These are phyloP conservation scores for Sminthopsis crassicaudata DNA, from an alignment of 2,113 vertebrate species.

Conservation along the genomic window DNA sequence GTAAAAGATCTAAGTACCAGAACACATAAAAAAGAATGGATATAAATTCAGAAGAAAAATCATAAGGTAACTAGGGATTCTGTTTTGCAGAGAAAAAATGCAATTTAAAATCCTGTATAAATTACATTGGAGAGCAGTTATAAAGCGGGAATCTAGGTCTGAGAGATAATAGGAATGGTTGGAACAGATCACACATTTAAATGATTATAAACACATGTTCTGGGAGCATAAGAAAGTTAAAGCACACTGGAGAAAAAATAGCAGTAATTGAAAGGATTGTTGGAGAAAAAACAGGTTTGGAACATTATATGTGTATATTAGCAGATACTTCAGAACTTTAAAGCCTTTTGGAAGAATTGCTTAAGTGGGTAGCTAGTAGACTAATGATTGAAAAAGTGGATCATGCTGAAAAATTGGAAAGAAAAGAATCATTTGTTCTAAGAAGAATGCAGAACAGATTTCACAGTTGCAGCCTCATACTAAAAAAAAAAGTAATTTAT, in stretches of 20 bases:
- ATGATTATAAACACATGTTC: slow-evolving; percentile 84
- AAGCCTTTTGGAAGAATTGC: slow-evolving; percentile 75
- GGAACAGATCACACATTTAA: slow-evolving; percentile 70
- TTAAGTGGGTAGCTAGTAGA: slow-evolving; percentile 73
- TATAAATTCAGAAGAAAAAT: slow-evolving; percentile 60
- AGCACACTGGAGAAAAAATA: slow-evolving; percentile 60
- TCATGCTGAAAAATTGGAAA: slow-evolving; percentile 60
- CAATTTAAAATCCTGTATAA: slow-evolving; percentile 76
- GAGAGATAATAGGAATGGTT: slow-evolving; percentile 77
- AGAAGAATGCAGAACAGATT: slow-evolving; percentile 70
- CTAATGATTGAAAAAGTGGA: slow-evolving; percentile 65
- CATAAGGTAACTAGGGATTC: slow-evolving; percentile 67
- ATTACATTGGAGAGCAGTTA: slow-evolving; percentile 73
- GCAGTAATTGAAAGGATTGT: slow-evolving; percentile 73
- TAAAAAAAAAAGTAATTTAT: slow-evolving; percentile 66
- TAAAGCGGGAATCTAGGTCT: slow-evolving; percentile 66
- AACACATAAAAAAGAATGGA: slow-evolving; percentile 34
- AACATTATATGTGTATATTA: slow-evolving; percentile 68
- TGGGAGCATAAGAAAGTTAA: slow-evolving; percentile 56
- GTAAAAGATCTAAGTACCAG: slow-evolving; percentile 21
- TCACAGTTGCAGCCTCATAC: slow-evolving; percentile 60
- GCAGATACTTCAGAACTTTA: slow-evolving; percentile 74
- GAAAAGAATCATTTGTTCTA: slow-evolving; percentile 68
- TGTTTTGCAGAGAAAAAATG: slow-evolving; percentile 69
- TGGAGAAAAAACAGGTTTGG: slow-evolving; percentile 67